Evolutionary conservation across 1,140 invertebrate species (phyloP), one percentile per base, ranked within the genome.

Genomic region (Frieseomelitta varia): DNA sequence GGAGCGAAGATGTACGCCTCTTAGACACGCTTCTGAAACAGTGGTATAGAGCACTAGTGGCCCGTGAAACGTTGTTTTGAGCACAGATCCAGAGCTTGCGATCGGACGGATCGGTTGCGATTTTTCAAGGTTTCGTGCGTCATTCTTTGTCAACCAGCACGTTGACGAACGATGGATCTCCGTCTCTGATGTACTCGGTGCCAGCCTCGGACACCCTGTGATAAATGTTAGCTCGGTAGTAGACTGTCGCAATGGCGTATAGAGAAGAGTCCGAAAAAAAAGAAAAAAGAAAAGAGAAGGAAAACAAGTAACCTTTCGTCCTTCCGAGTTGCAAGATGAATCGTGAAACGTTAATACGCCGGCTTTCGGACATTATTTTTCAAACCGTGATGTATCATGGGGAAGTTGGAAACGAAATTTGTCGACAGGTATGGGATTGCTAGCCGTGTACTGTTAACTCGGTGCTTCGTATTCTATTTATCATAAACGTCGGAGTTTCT

Each of bases 151-250:
- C 39, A 47, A 63, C 39, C 24, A 6, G 39, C 6, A 14, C 56
- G 34, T 47, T 47, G 34, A 79, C 27, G 82, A 27, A 84, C 79
- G 81, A 88, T 85, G 87, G 87, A 88, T 86, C 90, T 90, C 68
- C 83, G 85, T 88, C 78, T 85, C 72, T 61, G 78, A 68, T 30
- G 30, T 77, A 87, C 87, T 91, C 90, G 90, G 83, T 90, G 77
- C 87, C 87, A 87, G 53, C 78, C 84, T 90, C 88, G 89, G 84
- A 68, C 78, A 84, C 86, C 86, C 90, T 90, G 63, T 80, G 81
- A 91, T 91, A 89, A 90, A 91, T 91, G 89, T 91, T 91, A 91
- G 90, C 78, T 91, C 85, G 89, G 76, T 91, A 91, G 89, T 87
- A 85, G 51, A 65, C 77, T 86, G 89, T 89, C 85, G 89, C 90